These are phyloP conservation scores for Drosophila gunungcola DNA, from an alignment of 1,140 invertebrate species.

Conservation along the genomic window DNA sequence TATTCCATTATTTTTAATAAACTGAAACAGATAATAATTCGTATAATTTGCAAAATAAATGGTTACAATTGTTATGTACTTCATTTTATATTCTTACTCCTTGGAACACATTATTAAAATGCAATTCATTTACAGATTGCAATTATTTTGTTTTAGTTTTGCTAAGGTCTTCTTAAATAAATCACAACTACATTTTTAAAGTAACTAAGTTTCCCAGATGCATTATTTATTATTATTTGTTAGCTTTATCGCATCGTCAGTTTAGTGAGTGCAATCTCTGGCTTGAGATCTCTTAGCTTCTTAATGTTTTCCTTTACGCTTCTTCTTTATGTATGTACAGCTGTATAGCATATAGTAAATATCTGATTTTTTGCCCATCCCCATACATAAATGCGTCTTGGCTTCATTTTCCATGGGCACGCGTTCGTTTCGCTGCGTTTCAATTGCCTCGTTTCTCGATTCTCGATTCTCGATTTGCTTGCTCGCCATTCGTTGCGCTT, in stretches of 20 bases:
- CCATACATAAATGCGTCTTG: conserved; percentile 8
- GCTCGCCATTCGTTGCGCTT: conserved; percentile 66
- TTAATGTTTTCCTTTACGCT: not conserved
- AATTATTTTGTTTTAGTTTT: not conserved
- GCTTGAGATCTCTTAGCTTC: not conserved
- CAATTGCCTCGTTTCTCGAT: conserved; percentile 57
- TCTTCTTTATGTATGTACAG: not conserved
- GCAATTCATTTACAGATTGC: not conserved
- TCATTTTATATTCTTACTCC: too few species aligned
- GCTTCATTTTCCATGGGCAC: conserved; percentile 40
- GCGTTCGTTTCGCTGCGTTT: conserved; percentile 34
- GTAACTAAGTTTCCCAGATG: not conserved
- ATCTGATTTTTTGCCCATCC: conserved; percentile 21
- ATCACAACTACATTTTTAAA: not conserved
- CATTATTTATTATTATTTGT: not conserved
- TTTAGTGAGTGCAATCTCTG: not conserved
- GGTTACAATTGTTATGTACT: too few species aligned
- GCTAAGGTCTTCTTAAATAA: not conserved
- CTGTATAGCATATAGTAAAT: not conserved
- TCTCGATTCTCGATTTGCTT: conserved; percentile 56
- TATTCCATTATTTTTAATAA: too few species aligned
- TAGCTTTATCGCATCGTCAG: not conserved
- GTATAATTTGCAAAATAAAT: too few species aligned
- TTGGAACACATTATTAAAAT: too few species aligned
- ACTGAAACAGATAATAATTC: too few species aligned